These are phyloP conservation scores for Etheostoma perlongum DNA, from an alignment of 2,797 vertebrate genomes.

Conservation along the genomic window DNA sequence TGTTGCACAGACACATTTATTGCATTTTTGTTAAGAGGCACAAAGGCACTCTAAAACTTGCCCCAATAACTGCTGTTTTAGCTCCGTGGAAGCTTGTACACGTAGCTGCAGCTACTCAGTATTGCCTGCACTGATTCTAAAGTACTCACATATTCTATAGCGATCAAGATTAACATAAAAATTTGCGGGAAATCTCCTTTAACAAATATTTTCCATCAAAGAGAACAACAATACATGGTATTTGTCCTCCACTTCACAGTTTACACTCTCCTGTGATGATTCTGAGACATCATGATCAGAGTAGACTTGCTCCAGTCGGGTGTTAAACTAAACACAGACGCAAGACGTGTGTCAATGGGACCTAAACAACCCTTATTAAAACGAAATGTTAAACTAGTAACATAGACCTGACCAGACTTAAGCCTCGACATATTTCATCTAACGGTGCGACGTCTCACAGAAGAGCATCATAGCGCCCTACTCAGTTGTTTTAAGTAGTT, in stretches of 20 bases:
- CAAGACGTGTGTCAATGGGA: not conserved
- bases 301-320: not conserved
- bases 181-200: no score
- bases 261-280: not conserved
- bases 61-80: no score
- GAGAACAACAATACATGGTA: no score
- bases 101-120: no score
- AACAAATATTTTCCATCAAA: not conserved
- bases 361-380: not conserved
- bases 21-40: no score
- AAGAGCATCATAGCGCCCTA: not conserved
- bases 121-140: no score
- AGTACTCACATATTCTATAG: no score
- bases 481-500: no score
- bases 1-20: no score
- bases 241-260: not conserved
- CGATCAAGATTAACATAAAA: no score
- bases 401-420: not conserved
- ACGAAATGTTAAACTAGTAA: not conserved
- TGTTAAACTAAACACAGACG: not conserved
- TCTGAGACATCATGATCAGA: not conserved
- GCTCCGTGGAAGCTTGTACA: no score
- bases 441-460: not conserved
- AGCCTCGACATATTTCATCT: not conserved
- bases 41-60: no score